These are phyloP conservation scores for Psittacula echo DNA, from an alignment of 2,797 vertebrate genomes.

Conservation along the genomic window DNA sequence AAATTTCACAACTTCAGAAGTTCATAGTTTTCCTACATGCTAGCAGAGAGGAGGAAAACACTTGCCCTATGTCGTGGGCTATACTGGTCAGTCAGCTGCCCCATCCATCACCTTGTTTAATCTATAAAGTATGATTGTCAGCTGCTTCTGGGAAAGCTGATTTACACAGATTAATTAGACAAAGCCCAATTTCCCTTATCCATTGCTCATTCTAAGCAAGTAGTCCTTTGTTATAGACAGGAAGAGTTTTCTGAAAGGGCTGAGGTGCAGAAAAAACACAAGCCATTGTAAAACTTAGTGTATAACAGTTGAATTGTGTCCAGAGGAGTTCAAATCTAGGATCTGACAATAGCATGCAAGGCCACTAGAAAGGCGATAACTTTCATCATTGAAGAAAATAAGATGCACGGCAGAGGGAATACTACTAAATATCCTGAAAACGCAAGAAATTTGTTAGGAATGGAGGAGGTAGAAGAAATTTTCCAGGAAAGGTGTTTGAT, in stretches of 20 bases:
- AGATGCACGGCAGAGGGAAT: neutral
- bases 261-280: neutral
- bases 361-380: neutral
- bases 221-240: neutral
- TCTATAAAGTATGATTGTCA: slow-evolving; percentile 1
- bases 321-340: neutral
- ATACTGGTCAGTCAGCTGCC: neutral
- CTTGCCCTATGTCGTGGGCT: neutral
- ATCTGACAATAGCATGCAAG: neutral
- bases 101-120: neutral
- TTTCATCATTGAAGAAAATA: neutral
- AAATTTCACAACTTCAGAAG: neutral
- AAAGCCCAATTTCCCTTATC: slow-evolving; percentile 8
- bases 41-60: neutral
- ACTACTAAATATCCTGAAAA: neutral
- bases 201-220: neutral
- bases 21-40: neutral
- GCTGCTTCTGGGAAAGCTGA: slow-evolving; percentile 33
- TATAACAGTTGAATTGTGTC: neutral
- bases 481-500: neutral
- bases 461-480: neutral
- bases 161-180: slow-evolving; percentile 37
- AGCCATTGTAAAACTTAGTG: neutral
- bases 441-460: neutral
- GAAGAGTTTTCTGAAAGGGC: neutral